Evolutionary conservation across 2,888 invertebrate genomes (phyloP).

Genomic region (Pristionchus entomophagus): DNA sequence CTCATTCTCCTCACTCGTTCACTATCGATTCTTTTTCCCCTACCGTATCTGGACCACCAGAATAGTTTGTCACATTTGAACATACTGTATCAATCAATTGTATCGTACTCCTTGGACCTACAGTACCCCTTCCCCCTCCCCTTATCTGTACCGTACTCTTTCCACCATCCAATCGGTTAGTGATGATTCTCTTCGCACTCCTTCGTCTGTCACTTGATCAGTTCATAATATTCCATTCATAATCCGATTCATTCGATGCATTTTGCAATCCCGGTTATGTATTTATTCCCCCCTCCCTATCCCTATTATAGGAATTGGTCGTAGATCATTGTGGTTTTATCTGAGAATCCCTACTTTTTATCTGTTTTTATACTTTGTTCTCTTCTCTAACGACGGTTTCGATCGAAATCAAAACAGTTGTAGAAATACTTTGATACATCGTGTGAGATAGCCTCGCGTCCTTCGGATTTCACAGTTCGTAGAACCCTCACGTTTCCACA

Average conservation of each 20-base stretch:
- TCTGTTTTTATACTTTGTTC: constrained; percentile 22
- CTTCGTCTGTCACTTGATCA: background rate
- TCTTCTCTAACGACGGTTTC: constrained; percentile 30
- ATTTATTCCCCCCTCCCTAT: too few relatives aligned
- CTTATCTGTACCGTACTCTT: background rate
- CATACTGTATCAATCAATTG: background rate
- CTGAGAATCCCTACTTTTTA: background rate
- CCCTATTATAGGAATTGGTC: constrained; percentile 21
- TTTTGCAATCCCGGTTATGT: constrained; percentile 33
- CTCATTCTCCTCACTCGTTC: constrained; percentile 5
- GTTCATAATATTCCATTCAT: constrained; percentile 11
- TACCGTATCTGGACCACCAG: background rate
- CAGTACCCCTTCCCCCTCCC: background rate
- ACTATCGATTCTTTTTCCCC: constrained; percentile 4
- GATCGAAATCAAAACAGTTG: constrained; percentile 24
- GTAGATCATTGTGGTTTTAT: constrained; percentile 36
- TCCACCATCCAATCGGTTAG: background rate
- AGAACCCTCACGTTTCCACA: background rate
- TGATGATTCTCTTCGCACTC: background rate
- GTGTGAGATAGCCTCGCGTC: background rate
- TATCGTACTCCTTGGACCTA: background rate
- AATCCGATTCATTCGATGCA: constrained; percentile 35
- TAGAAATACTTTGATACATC: constrained; percentile 38
- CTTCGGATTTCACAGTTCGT: constrained; percentile 14
- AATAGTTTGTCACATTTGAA: background rate